phyloP scores from a whole-genome alignment of 2,797 vertebrate genomes.

The Staurois parvus region DNA sequence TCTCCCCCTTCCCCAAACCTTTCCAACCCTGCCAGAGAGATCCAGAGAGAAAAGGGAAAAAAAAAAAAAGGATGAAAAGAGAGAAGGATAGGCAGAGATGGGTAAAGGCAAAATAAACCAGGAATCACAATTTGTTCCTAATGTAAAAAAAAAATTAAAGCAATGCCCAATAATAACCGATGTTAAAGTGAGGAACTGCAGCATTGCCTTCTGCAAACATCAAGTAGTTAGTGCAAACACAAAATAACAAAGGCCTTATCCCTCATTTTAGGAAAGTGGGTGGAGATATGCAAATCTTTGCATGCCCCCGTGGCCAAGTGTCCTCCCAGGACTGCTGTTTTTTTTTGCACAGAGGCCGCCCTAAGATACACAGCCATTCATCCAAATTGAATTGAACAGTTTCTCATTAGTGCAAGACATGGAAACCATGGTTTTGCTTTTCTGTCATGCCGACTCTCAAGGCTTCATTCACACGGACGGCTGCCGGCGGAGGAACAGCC shows the following conservation, averaged over 20 bases:
- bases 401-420: not conserved
- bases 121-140: not conserved
- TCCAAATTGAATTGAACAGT: not conserved
- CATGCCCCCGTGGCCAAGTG: no score
- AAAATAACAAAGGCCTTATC: no score
- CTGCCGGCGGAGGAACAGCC: no score
- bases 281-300: no score
- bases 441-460: not conserved
- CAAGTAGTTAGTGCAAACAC: not conserved
- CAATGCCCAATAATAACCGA: not conserved
- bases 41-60: conserved; percentile 12
- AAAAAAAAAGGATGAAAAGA: not conserved
- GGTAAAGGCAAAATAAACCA: not conserved
- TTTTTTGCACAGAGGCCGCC: no score
- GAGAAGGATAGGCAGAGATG: not conserved
- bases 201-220: not conserved
- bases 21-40: conserved; percentile 50
- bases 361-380: not conserved
- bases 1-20: conserved; percentile 55
- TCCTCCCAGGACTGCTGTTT: no score
- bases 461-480: no score
- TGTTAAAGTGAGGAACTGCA: not conserved
- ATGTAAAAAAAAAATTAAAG: not conserved
- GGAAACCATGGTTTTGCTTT: not conserved
- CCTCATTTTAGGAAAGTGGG: not conserved